These are phyloP conservation scores for Pristionchus japonicus DNA, from an alignment of 2,888 invertebrate genomes.

Conservation along the genomic window DNA sequence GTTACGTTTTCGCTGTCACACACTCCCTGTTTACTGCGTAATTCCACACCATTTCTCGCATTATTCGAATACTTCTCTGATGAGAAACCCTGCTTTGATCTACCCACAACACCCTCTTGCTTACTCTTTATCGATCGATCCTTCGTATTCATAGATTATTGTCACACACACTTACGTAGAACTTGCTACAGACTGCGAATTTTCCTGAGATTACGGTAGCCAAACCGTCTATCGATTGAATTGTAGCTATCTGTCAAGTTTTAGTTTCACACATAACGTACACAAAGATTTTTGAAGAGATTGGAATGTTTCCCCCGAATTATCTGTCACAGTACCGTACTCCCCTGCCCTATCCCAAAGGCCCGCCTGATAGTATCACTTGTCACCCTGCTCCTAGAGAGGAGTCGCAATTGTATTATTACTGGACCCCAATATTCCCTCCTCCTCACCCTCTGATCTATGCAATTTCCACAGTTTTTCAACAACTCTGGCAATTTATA, in stretches of 20 bases:
- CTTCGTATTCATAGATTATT: conserved; percentile 2
- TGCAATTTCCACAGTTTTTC: conserved; percentile 24
- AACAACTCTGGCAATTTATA: background rate
- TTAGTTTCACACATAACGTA: background rate
- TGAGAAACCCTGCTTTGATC: conserved; percentile 8
- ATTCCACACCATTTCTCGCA: conserved; percentile 12
- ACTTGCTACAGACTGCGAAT: background rate
- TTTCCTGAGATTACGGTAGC: conserved; percentile 8
- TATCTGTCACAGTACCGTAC: conserved; percentile 23
- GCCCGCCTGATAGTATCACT: background rate
- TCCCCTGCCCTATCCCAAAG: background rate
- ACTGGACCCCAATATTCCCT: background rate
- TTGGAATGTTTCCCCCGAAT: background rate
- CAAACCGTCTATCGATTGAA: conserved; percentile 10
- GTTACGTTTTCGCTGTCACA: conserved; percentile 28
- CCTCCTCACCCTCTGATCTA: conserved; percentile 17
- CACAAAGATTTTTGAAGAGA: conserved; percentile 36
- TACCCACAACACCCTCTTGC: background rate
- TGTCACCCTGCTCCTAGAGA: background rate
- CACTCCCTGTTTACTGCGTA: conserved; percentile 13
- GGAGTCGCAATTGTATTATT: conserved; percentile 29
- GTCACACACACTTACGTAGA: conserved; percentile 5
- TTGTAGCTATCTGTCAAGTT: background rate
- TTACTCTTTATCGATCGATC: background rate
- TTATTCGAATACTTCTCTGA: background rate